phyloP scores from a whole-genome alignment of 1,140 invertebrate genomes.

The Gryllus bimaculatus region DNA sequence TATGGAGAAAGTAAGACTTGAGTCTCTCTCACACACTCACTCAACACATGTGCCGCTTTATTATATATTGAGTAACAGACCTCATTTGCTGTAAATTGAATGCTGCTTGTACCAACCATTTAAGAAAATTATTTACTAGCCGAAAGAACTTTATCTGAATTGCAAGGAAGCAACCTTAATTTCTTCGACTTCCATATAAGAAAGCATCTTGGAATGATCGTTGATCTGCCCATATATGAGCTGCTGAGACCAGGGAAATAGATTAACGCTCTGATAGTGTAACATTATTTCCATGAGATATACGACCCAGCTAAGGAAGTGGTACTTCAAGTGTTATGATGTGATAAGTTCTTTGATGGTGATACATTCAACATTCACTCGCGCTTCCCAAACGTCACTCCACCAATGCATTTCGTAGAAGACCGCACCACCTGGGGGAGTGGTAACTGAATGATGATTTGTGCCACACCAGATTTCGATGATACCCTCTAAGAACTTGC shows the following conservation, averaged over 20 bases:
- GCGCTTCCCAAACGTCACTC: background rate
- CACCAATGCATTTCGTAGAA: background rate
- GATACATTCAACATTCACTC: background rate
- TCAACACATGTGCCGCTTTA: too few relatives aligned
- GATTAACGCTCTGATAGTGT: slow-evolving; percentile 35
- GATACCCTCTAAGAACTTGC: background rate
- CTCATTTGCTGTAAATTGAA: too few relatives aligned
- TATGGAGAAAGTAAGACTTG: too few relatives aligned
- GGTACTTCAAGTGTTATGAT: background rate
- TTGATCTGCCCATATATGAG: slow-evolving; percentile 8
- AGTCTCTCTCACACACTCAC: too few relatives aligned
- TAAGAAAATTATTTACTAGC: too few relatives aligned
- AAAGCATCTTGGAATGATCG: slow-evolving; percentile 7
- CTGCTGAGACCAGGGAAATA: slow-evolving; percentile 22
- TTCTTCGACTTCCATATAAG: background rate
- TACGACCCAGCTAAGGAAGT: background rate
- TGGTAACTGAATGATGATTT: background rate
- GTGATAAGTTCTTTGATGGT: background rate
- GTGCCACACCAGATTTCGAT: background rate
- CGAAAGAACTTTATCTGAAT: too few relatives aligned
- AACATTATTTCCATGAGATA: slow-evolving; percentile 17
- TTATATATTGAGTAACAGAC: too few relatives aligned
- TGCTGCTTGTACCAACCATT: too few relatives aligned
- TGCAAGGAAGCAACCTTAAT: background rate
- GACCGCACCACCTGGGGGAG: too few relatives aligned